Conservation (phyloP, 37 sponge, comb jelly and placozoan species). For the Theonella swinhoei region DNA sequence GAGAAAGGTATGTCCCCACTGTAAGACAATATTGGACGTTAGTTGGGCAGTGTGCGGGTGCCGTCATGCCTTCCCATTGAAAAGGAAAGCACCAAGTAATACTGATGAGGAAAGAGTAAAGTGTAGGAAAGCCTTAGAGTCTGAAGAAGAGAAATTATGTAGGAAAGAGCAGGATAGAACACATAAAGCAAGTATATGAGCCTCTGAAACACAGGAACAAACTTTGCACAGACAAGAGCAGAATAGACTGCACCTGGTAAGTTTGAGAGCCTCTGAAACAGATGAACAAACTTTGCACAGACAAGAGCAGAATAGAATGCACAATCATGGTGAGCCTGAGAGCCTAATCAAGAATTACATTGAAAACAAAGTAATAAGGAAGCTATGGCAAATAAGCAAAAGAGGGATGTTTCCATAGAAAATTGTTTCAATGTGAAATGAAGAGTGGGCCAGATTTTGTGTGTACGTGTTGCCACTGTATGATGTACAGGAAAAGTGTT, state of each 20-base stretch:
- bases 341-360: not conserved
- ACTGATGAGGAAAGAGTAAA: not conserved
- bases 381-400: not conserved
- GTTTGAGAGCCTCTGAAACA: not conserved
- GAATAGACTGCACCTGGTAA: not conserved
- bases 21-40: not conserved
- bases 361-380: not conserved
- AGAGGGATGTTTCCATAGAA: not conserved
- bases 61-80: not conserved
- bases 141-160: not conserved
- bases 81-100: not conserved
- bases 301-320: not conserved
- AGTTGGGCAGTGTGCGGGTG: not conserved
- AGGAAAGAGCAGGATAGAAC: not conserved
- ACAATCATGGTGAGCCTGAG: not conserved
- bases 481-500: not conserved
- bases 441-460: not conserved
- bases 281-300: not conserved
- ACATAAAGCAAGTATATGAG: not conserved
- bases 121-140: not conserved
- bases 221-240: not conserved
- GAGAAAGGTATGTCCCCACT: not conserved
- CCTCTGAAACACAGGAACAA: not conserved
- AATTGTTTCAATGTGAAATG: not conserved
- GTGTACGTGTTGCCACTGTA: not conserved